phyloP scores from a whole-genome alignment of 2,888 invertebrate species.

The Heliconius sara region DNA sequence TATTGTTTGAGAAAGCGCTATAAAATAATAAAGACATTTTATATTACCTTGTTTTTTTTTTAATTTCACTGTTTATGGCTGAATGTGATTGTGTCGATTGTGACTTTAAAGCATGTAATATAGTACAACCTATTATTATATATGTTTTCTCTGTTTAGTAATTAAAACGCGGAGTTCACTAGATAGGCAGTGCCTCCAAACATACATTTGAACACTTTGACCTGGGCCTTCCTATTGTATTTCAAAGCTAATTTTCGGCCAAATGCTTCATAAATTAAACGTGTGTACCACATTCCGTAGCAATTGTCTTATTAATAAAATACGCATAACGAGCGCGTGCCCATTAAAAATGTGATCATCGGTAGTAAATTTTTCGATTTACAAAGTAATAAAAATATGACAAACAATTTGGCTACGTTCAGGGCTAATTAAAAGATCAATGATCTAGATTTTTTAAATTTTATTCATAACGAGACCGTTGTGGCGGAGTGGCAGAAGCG shows the following conservation, averaged over 20 bases:
- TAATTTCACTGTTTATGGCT: background rate
- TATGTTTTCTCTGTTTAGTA: background rate
- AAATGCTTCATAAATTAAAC: background rate
- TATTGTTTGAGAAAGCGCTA: no score
- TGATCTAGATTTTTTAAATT: background rate
- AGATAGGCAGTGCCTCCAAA: background rate
- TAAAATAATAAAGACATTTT: no score
- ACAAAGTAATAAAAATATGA: constrained; percentile 14
- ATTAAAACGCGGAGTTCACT: background rate
- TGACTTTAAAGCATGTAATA: background rate
- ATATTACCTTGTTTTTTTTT: no score
- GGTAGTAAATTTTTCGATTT: constrained; percentile 18
- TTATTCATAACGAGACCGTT: no score
- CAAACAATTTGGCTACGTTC: constrained; percentile 14
- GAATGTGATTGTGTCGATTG: no score
- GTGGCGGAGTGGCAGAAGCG: no score
- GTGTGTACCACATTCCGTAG: constrained; percentile 12
- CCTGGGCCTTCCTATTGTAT: background rate
- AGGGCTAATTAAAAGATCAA: background rate
- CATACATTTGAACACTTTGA: background rate
- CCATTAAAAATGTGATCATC: constrained; percentile 34
- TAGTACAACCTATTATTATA: background rate
- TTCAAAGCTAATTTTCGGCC: background rate
- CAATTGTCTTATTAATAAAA: constrained; percentile 33
- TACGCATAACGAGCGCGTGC: constrained; percentile 18